Conservation (phyloP, 2,113 vertebrate species). For the Zapus hudsonius region DNA sequence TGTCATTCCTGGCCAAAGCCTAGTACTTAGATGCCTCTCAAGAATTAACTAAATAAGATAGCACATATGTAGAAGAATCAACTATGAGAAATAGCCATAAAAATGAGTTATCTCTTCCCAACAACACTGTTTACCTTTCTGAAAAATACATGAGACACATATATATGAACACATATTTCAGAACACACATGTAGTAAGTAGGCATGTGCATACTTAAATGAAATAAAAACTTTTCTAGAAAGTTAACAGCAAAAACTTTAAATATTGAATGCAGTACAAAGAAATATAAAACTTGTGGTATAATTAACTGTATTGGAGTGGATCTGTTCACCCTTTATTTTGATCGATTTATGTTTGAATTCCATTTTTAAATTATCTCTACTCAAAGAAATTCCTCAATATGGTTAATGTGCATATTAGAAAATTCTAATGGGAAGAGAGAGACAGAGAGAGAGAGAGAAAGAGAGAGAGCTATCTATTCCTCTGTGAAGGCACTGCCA, state of each 20-base stretch:
- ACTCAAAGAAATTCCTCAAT: slow-evolving; percentile 11
- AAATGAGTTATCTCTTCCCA: background rate
- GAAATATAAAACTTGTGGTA: background rate
- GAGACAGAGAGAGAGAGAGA: no score
- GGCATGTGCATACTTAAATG: background rate
- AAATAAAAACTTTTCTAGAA: background rate
- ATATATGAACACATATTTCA: background rate
- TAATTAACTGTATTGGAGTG: slow-evolving; percentile 21
- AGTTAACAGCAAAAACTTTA: background rate
- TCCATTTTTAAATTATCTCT: background rate
- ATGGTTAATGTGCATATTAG: background rate
- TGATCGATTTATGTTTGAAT: slow-evolving; percentile 10
- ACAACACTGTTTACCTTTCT: background rate
- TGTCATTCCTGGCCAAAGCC: background rate
- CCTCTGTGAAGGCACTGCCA: slow-evolving; percentile 29
- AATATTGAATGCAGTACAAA: slow-evolving; percentile 4
- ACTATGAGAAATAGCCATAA: background rate
- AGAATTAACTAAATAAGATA: background rate
- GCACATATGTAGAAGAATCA: background rate
- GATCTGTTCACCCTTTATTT: background rate
- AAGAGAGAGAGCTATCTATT: slow-evolving; percentile 18
- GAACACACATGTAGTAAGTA: background rate
- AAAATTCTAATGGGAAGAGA: slow-evolving; percentile 15
- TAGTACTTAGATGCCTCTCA: background rate
- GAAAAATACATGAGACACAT: background rate